A percentile compares a stretch with the other conserved stretches of the same genome.
Conservation (phyloP, 2,113 vertebrate species). For the Lethenteron camtschaticum region DNA sequence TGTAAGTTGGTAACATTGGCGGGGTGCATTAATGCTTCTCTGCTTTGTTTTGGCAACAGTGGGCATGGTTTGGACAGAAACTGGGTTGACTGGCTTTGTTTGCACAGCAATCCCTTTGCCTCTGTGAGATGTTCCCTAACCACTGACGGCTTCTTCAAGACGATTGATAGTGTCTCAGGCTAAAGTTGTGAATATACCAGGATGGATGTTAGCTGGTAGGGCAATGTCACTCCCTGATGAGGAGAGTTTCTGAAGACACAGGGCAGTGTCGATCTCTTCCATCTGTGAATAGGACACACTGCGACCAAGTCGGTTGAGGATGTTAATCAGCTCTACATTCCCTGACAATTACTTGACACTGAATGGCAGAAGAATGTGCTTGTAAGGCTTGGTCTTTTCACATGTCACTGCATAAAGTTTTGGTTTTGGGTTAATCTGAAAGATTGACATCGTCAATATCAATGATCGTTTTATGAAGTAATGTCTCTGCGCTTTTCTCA, state of each 20-base stretch:
- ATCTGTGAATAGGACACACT: conserved; percentile 3
- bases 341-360: background rate
- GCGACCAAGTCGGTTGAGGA: conserved; percentile 1
- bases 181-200: background rate
- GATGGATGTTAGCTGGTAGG: conserved; percentile 1
- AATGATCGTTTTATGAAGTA: too few relatives aligned
- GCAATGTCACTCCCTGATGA: background rate
- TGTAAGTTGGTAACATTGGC: background rate
- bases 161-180: background rate
- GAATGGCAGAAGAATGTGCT: background rate
- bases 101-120: background rate
- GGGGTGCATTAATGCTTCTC: background rate
- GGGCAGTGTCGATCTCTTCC: conserved; percentile 1
- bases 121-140: background rate
- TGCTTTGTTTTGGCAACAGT: background rate
- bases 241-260: background rate
- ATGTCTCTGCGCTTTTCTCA: too few relatives aligned
- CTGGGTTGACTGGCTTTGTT: background rate
- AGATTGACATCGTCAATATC: too few relatives aligned
- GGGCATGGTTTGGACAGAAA: background rate
- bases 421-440: too few relatives aligned
- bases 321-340: background rate
- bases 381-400: background rate
- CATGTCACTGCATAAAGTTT: background rate
- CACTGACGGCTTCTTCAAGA: background rate